These are phyloP conservation scores for Bradypodion ventrale DNA, from an alignment of 2,797 vertebrate genomes.

Conservation along the genomic window DNA sequence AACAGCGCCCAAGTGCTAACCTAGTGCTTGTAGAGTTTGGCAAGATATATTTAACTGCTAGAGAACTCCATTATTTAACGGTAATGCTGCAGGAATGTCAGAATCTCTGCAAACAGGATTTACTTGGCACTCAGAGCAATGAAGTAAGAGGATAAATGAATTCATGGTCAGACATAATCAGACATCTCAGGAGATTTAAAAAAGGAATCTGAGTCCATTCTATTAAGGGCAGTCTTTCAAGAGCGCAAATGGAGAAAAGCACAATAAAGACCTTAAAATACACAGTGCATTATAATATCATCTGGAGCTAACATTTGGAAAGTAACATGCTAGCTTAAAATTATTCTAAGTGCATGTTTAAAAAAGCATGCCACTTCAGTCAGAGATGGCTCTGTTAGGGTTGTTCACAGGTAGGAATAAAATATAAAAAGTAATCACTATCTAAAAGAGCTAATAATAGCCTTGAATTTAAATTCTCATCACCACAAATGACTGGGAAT, in stretches of 20 bases:
- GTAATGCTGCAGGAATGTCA: conserved; percentile 58
- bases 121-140: conserved; percentile 61
- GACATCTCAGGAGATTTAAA: conserved; percentile 60
- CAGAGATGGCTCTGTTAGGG: background rate
- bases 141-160: conserved; percentile 69
- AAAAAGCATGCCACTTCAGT: background rate
- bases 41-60: conserved; percentile 43
- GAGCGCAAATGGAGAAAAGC: conserved; percentile 40
- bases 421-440: background rate
- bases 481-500: background rate
- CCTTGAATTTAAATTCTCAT: background rate
- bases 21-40: conserved; percentile 44
- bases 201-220: conserved; percentile 43
- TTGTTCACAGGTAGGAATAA: background rate
- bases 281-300: conserved; percentile 39
- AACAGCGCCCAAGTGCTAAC: conserved; percentile 1
- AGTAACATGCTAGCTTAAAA: background rate
- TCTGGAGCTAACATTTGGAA: conserved; percentile 13
- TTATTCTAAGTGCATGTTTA: background rate
- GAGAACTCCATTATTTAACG: conserved; percentile 50
- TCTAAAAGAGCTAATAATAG: background rate
- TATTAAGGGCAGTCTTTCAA: conserved; percentile 55
- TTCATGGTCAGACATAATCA: conserved; percentile 59
- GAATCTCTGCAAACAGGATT: conserved; percentile 60
- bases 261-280: conserved; percentile 32